phyloP scores from a whole-genome alignment of 2,797 vertebrate genomes.

The Sebastes alutus region DNA sequence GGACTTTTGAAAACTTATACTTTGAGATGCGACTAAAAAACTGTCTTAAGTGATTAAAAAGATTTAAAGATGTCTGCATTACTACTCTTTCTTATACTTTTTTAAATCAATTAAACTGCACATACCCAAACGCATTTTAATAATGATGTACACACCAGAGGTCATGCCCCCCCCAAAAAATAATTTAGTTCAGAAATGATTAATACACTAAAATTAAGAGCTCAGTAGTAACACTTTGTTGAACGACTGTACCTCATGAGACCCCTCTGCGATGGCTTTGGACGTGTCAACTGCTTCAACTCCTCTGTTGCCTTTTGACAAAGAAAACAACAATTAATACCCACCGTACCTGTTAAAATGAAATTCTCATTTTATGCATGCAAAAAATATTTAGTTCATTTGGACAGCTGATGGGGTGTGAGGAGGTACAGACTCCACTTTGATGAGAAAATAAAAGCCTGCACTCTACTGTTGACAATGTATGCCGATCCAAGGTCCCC shows the following conservation, averaged over 20 bases:
- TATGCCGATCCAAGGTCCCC: neutral
- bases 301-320: slow-evolving; percentile 67
- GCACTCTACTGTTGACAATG: neutral
- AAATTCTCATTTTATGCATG: too few species aligned
- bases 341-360: neutral
- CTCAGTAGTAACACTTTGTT: neutral
- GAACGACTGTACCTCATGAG: slow-evolving; percentile 58
- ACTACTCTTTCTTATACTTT: neutral
- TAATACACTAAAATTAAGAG: neutral
- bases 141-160: neutral
- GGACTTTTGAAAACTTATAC: neutral
- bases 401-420: neutral
- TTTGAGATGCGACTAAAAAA: neutral
- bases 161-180: too few species aligned
- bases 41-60: neutral
- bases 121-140: neutral
- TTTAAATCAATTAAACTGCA: neutral
- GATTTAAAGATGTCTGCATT: too few species aligned
- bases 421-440: neutral
- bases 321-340: neutral
- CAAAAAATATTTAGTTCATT: neutral
- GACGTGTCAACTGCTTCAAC: slow-evolving; percentile 51
- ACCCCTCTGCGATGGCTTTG: slow-evolving; percentile 61
- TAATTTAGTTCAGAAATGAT: neutral
- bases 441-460: neutral